Evolutionary conservation across 2,113 vertebrate species (phyloP).

Genomic region (Alligator mississippiensis): DNA sequence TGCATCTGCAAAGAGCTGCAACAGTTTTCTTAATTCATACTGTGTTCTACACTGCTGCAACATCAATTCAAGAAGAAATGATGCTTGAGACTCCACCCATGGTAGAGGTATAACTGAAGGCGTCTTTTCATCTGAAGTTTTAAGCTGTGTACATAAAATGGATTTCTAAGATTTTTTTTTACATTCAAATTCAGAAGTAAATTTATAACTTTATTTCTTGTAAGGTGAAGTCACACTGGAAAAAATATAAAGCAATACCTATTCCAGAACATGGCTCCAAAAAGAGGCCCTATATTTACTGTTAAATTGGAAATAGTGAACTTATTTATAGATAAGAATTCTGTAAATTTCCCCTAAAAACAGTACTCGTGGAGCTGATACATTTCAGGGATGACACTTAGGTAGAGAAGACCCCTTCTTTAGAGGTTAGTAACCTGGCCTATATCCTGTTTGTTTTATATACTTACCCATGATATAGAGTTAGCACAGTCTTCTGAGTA

Average conservation of each 20-base stretch:
- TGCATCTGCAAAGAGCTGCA: constrained; percentile 85
- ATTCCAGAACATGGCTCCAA: neutral
- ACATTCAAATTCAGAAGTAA: neutral
- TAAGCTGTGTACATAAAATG: constrained; percentile 71
- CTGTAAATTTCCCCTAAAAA: neutral
- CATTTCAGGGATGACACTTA: neutral
- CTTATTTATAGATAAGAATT: neutral
- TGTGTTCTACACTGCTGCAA: constrained; percentile 86
- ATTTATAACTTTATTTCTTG: neutral
- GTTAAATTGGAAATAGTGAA: neutral
- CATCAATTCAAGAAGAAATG: constrained; percentile 85
- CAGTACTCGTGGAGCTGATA: neutral
- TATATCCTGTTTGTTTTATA: neutral
- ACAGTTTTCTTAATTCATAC: constrained; percentile 86
- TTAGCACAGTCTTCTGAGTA: rapidly evolving
- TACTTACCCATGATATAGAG: neutral
- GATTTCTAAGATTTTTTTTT: neutral
- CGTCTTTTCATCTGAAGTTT: constrained; percentile 6
- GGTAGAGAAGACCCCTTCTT: neutral
- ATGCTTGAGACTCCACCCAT: constrained; percentile 87
- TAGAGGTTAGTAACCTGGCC: neutral
- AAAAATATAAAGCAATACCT: neutral
- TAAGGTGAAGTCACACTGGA: neutral
- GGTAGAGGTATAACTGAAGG: constrained; percentile 67
- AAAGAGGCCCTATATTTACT: neutral